These are phyloP conservation scores for Scrobipalpa costella DNA, from an alignment of 2,888 invertebrate species.

Conservation along the genomic window DNA sequence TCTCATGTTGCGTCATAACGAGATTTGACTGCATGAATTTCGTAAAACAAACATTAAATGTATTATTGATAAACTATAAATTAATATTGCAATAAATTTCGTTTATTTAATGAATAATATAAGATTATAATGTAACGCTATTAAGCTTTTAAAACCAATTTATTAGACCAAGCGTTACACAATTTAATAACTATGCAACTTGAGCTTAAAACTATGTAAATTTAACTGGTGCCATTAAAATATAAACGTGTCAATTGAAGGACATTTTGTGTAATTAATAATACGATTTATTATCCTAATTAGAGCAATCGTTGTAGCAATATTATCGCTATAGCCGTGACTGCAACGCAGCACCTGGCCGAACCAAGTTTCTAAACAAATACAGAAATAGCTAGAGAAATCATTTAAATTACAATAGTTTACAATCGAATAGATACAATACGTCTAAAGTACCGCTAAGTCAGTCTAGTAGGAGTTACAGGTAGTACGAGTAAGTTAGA, in stretches of 20 bases:
- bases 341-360: slow-evolving; percentile 23
- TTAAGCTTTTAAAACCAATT: not conserved
- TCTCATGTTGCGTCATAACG: slow-evolving; percentile 79
- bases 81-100: slow-evolving; percentile 38
- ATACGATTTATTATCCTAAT: slow-evolving; percentile 43
- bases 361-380: slow-evolving; percentile 26
- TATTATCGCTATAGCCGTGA: slow-evolving; percentile 40
- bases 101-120: slow-evolving; percentile 27
- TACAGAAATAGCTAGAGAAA: slow-evolving; percentile 46
- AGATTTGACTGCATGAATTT: slow-evolving; percentile 83
- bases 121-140: slow-evolving; percentile 7
- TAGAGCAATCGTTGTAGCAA: slow-evolving; percentile 65
- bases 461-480: slow-evolving; percentile 77
- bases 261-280: slow-evolving; percentile 50
- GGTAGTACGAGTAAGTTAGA: slow-evolving; percentile 49
- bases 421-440: slow-evolving; percentile 60
- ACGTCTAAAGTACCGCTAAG: slow-evolving; percentile 70
- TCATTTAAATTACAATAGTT: slow-evolving; percentile 41
- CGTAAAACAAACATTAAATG: slow-evolving; percentile 40
- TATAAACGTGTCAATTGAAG: slow-evolving; percentile 65
- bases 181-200: slow-evolving; percentile 47
- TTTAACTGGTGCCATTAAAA: slow-evolving; percentile 71
- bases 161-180: slow-evolving; percentile 23
- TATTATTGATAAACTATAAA: slow-evolving; percentile 49
- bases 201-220: slow-evolving; percentile 60